Conservation (phyloP, 2,888 invertebrate genomes). For the Hirtodrosophila trivittata region DNA sequence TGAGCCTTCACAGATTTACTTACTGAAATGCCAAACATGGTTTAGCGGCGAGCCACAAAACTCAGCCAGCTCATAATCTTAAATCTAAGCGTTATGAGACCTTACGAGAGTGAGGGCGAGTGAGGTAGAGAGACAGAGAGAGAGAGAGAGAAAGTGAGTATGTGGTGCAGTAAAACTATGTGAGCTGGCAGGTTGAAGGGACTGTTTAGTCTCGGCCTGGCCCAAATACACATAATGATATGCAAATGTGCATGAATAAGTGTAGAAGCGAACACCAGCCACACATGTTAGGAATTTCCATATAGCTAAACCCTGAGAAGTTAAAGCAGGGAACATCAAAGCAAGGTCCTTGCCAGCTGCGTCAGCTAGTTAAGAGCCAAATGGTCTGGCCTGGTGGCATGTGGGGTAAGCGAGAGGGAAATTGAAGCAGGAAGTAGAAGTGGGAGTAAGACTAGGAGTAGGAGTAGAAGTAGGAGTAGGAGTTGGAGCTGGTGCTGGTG, state of each 20-base stretch:
- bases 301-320: slow-evolving; percentile 44
- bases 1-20: slow-evolving; percentile 63
- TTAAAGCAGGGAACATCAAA: slow-evolving; percentile 62
- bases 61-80: slow-evolving; percentile 76
- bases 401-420: too few relatives aligned
- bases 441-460: slow-evolving; percentile 6
- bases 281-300: slow-evolving; percentile 40
- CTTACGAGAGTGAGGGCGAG: background rate
- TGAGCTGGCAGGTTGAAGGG: slow-evolving; percentile 19
- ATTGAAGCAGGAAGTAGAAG: background rate
- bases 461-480: slow-evolving; percentile 1
- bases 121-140: slow-evolving; percentile 1
- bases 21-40: slow-evolving; percentile 58
- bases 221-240: slow-evolving; percentile 70
- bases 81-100: slow-evolving; percentile 72
- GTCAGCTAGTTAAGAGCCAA: slow-evolving; percentile 69
- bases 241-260: slow-evolving; percentile 76
- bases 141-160: slow-evolving; percentile 1
- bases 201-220: slow-evolving; percentile 40
- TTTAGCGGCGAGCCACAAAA: slow-evolving; percentile 68
- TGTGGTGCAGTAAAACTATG: slow-evolving; percentile 36
- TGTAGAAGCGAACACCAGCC: slow-evolving; percentile 41
- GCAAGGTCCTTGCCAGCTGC: slow-evolving; percentile 58
- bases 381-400: slow-evolving; percentile 28
- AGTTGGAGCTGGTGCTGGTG: slow-evolving; percentile 11